Evolutionary conservation across 2,888 invertebrate genomes (phyloP).

Genomic region (Elmis aenea): DNA sequence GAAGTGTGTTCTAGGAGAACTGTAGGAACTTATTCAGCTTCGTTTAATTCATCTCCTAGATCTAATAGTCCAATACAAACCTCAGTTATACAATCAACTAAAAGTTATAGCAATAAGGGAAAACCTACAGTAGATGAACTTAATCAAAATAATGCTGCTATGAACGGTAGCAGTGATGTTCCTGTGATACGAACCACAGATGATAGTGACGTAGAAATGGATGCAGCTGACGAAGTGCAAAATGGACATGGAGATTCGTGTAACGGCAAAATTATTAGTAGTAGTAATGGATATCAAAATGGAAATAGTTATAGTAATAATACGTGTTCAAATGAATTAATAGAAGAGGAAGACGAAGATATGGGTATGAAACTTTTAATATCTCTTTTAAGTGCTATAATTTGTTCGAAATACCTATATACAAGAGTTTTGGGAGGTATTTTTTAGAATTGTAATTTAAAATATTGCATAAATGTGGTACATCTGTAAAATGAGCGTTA

Average conservation of each 20-base stretch:
- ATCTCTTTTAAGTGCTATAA: neutral
- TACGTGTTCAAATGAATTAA: conserved; percentile 43
- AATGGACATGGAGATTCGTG: conserved; percentile 41
- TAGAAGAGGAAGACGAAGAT: conserved; percentile 66
- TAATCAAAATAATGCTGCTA: conserved; percentile 46
- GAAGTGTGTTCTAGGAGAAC: conserved; percentile 51
- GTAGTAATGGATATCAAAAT: conserved; percentile 57
- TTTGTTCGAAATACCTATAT: neutral
- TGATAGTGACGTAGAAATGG: conserved; percentile 56
- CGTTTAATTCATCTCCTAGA: conserved; percentile 34
- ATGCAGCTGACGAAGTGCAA: conserved; percentile 42
- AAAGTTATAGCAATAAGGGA: conserved; percentile 44
- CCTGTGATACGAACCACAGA: conserved; percentile 39
- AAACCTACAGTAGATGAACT: conserved; percentile 26
- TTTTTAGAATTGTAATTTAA: neutral
- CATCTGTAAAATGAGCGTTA: too few relatives aligned
- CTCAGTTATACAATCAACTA: conserved; percentile 80
- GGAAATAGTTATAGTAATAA: conserved; percentile 47
- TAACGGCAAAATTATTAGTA: conserved; percentile 36
- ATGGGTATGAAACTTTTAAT: conserved; percentile 56
- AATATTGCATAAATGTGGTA: neutral
- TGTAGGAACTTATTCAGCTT: conserved; percentile 29
- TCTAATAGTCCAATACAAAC: conserved; percentile 60
- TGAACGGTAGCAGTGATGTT: conserved; percentile 45
- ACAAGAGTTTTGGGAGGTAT: neutral